These are phyloP conservation scores for Enhydra lutris DNA, from an alignment of 2,113 vertebrate species.

Conservation along the genomic window DNA sequence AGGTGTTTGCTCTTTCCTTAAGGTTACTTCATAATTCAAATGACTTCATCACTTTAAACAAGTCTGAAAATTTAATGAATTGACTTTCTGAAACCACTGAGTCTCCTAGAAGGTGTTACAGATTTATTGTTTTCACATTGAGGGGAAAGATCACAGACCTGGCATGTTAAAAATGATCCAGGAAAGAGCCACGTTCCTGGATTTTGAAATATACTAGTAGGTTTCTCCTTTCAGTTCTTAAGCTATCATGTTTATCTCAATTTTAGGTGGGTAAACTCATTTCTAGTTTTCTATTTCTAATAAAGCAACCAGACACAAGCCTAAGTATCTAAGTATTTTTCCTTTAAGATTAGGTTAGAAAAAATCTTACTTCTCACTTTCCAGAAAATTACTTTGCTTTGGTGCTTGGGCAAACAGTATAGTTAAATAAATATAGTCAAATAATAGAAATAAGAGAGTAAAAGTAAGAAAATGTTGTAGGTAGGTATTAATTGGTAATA, in stretches of 20 bases:
- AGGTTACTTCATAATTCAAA: constrained; percentile 4
- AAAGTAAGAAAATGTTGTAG: background rate
- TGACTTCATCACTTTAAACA: background rate
- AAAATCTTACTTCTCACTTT: background rate
- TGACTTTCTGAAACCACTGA: background rate
- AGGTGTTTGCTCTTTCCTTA: background rate
- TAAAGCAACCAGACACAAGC: background rate
- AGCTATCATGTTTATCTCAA: background rate
- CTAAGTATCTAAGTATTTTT: background rate
- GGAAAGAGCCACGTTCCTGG: background rate
- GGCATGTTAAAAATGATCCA: background rate
- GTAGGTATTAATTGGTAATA: background rate
- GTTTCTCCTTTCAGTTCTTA: background rate
- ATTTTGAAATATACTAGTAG: background rate
- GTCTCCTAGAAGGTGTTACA: background rate
- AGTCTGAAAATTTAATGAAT: constrained; percentile 1
- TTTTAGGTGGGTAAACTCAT: background rate
- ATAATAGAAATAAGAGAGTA: background rate
- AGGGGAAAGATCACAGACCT: background rate
- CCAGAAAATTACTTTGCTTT: constrained; percentile 18
- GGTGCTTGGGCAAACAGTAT: background rate
- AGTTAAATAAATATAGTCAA: background rate
- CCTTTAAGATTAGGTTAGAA: background rate
- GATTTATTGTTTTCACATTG: background rate
- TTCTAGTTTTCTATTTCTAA: constrained; percentile 7